phyloP scores from a whole-genome alignment of 2,797 vertebrate genomes.

The Betta splendens region DNA sequence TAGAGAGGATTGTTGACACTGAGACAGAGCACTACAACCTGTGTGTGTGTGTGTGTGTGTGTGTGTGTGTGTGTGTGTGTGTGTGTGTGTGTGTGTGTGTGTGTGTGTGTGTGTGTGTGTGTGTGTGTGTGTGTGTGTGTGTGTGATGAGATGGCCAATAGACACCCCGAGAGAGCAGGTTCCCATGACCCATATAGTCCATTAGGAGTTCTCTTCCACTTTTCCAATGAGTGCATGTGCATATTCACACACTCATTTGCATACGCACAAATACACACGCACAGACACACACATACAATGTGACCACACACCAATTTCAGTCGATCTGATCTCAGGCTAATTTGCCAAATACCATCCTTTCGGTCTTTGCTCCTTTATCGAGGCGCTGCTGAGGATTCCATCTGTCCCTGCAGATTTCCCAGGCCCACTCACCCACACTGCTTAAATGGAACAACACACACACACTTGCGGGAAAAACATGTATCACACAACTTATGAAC shows the following conservation, averaged over 20 bases:
- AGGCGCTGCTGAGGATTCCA: slow-evolving; percentile 49
- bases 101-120: slow-evolving; percentile 18
- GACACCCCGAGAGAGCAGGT: slow-evolving; percentile 63
- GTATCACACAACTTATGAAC: slow-evolving; percentile 13
- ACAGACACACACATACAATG: slow-evolving; percentile 26
- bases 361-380: slow-evolving; percentile 43
- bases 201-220: slow-evolving; percentile 65
- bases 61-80: slow-evolving; percentile 29
- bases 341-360: slow-evolving; percentile 54
- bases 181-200: slow-evolving; percentile 74
- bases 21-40: slow-evolving; percentile 40
- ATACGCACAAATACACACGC: slow-evolving; percentile 26
- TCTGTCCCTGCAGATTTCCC: slow-evolving; percentile 53
- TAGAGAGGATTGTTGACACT: slow-evolving; percentile 42
- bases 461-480: not conserved
- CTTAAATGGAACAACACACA: slow-evolving; percentile 9
- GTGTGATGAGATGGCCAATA: slow-evolving; percentile 61
- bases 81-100: slow-evolving; percentile 33
- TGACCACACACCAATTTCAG: slow-evolving; percentile 56
- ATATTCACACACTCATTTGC: slow-evolving; percentile 22
- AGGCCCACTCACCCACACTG: slow-evolving; percentile 34
- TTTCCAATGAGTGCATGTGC: slow-evolving; percentile 41
- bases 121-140: slow-evolving; percentile 22
- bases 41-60: slow-evolving; percentile 32
- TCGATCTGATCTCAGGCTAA: slow-evolving; percentile 61